Conservation (phyloP, 2,797 vertebrate species). For the Acomys russatus region DNA sequence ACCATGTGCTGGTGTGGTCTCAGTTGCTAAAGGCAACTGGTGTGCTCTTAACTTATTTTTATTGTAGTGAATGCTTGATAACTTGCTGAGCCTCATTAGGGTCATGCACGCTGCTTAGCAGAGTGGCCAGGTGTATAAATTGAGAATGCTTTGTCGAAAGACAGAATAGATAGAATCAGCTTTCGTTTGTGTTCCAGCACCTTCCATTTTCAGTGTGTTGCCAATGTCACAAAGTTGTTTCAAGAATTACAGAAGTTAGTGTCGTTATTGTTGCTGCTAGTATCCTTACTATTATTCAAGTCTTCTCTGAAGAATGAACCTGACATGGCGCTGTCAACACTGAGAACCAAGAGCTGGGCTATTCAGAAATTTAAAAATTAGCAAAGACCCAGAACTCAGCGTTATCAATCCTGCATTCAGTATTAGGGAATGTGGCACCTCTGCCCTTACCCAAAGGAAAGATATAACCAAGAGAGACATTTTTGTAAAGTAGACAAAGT, state of each 20-base stretch:
- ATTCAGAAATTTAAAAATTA: conserved; percentile 61
- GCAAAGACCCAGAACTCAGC: conserved; percentile 19
- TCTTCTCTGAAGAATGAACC: conserved; percentile 40
- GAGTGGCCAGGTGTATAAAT: not conserved
- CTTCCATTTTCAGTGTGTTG: not conserved
- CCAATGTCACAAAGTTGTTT: not conserved
- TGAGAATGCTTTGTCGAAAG: not conserved
- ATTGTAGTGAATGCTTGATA: conserved; percentile 1
- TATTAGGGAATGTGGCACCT: not conserved
- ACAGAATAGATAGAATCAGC: not conserved
- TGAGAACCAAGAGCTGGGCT: not conserved
- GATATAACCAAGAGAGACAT: not conserved
- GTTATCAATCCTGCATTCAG: not conserved
- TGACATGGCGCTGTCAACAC: not conserved
- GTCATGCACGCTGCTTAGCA: not conserved
- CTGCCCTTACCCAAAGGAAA: not conserved
- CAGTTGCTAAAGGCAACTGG: conserved; percentile 46
- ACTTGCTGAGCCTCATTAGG: not conserved
- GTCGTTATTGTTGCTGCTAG: not conserved
- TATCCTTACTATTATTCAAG: not conserved
- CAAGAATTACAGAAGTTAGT: not conserved
- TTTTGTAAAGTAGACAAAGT: not conserved
- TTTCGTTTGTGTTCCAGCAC: not conserved
- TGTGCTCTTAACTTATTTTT: not conserved
- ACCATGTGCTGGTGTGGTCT: not conserved